Evolutionary conservation across 2,113 vertebrate genomes (phyloP).

Genomic region (Podilymbus podiceps): DNA sequence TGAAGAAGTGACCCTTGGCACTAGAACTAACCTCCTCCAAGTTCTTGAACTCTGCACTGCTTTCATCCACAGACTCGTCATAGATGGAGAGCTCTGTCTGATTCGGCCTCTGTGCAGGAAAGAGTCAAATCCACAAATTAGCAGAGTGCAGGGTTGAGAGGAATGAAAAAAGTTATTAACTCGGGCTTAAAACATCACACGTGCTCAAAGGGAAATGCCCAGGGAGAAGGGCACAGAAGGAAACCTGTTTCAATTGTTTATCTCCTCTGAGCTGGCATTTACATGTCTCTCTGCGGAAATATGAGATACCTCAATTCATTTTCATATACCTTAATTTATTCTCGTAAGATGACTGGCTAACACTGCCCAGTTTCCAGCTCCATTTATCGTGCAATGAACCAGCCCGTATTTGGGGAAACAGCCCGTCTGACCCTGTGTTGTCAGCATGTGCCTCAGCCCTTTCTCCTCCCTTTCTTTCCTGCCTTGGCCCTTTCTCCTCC

Average conservation of each 20-base stretch:
- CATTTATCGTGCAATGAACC: neutral
- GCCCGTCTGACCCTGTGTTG: neutral
- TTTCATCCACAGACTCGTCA: conserved; percentile 62
- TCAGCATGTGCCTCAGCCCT: neutral
- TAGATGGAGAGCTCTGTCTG: conserved; percentile 72
- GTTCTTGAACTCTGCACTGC: conserved; percentile 71
- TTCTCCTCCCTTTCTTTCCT: no score
- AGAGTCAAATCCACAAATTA: neutral
- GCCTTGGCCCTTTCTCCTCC: neutral
- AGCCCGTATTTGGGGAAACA: neutral
- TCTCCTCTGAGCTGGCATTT: neutral
- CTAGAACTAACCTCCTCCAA: conserved; percentile 75
- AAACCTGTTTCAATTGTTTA: neutral
- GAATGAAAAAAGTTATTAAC: neutral
- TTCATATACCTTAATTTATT: neutral
- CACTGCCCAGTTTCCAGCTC: neutral
- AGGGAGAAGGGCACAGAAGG: neutral
- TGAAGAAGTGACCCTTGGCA: neutral
- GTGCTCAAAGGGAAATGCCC: neutral
- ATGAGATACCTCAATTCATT: neutral
- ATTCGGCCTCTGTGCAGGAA: conserved; percentile 9
- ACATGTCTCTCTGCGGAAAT: neutral
- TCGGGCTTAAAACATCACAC: neutral
- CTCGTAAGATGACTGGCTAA: neutral
- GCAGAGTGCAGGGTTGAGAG: neutral